Evolutionary conservation across 1,140 invertebrate genomes (phyloP), one percentile per base, ranked within the genome.

Genomic region (Pogonognathellus flavescens): DNA sequence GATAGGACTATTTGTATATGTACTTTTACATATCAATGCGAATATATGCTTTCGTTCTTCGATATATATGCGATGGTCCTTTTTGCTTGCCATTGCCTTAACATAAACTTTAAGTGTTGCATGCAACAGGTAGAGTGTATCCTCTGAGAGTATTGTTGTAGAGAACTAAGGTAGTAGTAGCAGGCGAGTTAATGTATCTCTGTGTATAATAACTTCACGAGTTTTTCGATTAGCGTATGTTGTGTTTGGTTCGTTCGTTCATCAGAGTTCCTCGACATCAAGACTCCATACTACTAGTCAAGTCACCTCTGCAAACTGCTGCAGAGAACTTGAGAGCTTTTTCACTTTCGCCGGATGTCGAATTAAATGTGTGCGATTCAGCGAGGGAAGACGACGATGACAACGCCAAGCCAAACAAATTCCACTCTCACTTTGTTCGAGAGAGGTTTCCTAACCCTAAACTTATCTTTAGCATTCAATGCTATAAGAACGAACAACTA

Each of bases 311-410:
- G 70, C 70, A 50, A 76, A 76, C 70, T 76, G 31, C 70, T 76
- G 31, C 31, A 76, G 25, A 76, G 25, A 76, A 76, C 70, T 76
- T 76, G 70, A 76, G 70, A 76, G 70, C 70, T 76, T 76, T 76
- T 76, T 76, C 70, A 76, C 70, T 76, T 76, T 76, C 70, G 70
- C 70, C 70, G 70, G 70, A 76, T 76, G 70, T 76, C 31, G 70
- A 76, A 76, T 76, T 76, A 76, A 76, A 76, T 76, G 70, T 76
- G 70, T 76, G 41, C 70, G 70, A 76, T 76, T 50, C 70, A 76
- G 49, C 70, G 70, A 76, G 70, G 31, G 31, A 49, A 25, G 31
- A 76, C 70, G 25, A 76, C 70, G 41, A 76, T 31, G 70, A 76
- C 70, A 76, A 25, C 25, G 49, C 25, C 70, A 18, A 76, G 25